Base-by-base conservation (phyloP, 2,888 invertebrate genomes). In the Trachelus iudaicus region DNA sequence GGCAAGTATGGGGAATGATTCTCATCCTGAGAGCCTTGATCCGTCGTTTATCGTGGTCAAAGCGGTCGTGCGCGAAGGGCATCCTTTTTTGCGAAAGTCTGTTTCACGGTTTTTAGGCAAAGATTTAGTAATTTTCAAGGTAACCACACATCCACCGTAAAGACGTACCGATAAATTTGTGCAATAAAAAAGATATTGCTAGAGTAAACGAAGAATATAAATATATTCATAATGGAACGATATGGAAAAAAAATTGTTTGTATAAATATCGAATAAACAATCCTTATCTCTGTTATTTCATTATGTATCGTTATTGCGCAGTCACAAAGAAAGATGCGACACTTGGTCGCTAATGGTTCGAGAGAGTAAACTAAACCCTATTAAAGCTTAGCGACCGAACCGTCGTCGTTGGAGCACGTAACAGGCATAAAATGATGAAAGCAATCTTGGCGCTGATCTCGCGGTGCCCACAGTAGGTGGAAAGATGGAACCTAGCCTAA, bases 401-500 rank as follows among this genome's bases (percentile, higher is more conserved):
- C 81, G 77, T 82, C 73, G 76, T 68, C 79, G 73, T 73, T 76
- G 80, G 73, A 82, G 85, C 88, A 88, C 87, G 85, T 87, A 88
- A 86, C 83, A 83, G 86, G 85, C 85, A 88, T 87, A 87, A 88
- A 88, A 85, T 87, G 87, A 88, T 86, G 85, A 87, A 87, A 87
- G 86, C 86, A 88, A 89, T 89, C 88, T 87, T 85, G 81, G 82
- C 81, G 82, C 81, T 83, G 87, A 87, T 88, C 87, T 86, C 83
- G 79, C 82, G 81, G 82, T 83, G 81, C 79, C 80, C 79, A 71
- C 71, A 71, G 33, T 76, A 73, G 34, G 69, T 40, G 79, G 80
- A 80, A 79, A 80, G 79, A 80, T 80, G 77, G 77, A 82, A 83
- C 79, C 76, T 80, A 81, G 73, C 81, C 82, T 78, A 83, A 83